Evolutionary conservation across 1,140 invertebrate genomes (phyloP).

Genomic region (Solenopsis fugax): DNA sequence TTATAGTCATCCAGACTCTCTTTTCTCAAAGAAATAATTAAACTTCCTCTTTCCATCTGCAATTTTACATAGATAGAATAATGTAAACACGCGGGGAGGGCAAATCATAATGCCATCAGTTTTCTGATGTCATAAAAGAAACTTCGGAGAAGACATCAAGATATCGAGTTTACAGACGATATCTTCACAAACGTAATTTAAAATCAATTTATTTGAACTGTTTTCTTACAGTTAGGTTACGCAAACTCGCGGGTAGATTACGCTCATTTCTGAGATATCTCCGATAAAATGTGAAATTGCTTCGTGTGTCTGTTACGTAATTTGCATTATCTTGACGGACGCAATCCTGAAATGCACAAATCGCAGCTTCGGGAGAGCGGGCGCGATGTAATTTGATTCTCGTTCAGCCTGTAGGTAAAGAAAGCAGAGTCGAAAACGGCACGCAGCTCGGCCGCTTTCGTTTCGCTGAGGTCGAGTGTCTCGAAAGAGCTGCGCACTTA

Average conservation of each 20-base stretch:
- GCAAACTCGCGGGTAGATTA: slow-evolving; percentile 11
- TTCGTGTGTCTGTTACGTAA: slow-evolving; percentile 4
- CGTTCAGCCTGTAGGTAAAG: background rate
- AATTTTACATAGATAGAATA: slow-evolving; percentile 2
- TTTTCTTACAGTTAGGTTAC: slow-evolving; percentile 4
- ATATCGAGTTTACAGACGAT: background rate
- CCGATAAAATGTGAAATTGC: slow-evolving; percentile 2
- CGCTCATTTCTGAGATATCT: background rate
- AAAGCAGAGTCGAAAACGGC: slow-evolving; percentile 26
- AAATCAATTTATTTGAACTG: background rate
- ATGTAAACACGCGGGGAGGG: background rate
- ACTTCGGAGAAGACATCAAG: background rate
- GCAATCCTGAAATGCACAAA: slow-evolving; percentile 9
- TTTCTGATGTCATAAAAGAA: background rate
- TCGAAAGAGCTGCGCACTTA: slow-evolving; percentile 63
- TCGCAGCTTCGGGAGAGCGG: slow-evolving; percentile 10
- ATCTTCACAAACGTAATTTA: background rate
- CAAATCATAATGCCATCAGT: background rate
- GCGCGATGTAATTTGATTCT: slow-evolving; percentile 53
- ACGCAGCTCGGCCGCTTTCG: background rate
- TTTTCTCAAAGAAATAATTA: slow-evolving; percentile 15
- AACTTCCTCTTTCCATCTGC: background rate
- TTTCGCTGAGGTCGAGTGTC: slow-evolving; percentile 55
- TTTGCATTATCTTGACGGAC: slow-evolving; percentile 1
- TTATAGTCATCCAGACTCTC: background rate